Base-by-base conservation (phyloP, 2,797 vertebrate species). In the Lophotriccus pileatus region DNA sequence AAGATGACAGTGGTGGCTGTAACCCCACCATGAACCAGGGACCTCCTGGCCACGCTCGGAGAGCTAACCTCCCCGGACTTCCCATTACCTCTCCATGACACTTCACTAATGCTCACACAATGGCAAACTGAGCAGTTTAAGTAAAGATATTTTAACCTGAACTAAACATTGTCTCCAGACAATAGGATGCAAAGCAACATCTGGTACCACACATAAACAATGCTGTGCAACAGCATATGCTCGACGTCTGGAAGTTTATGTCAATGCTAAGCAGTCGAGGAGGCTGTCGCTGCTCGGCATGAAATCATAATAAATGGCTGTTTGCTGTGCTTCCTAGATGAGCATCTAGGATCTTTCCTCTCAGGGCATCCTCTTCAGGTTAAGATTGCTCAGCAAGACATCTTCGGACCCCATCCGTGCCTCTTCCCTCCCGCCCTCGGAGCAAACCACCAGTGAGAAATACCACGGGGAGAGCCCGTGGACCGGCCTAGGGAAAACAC, bases 21-120 rank as follows among this genome's bases (percentile, higher is more conserved):
- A 98, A 98, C 99, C 99, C 98, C 97, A 92, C 96, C 82, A 95
- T 99, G 99, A 99, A 99, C 99, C 98, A 94, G 68, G 95, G 97
- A 98, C 98, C 97, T 98, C 89, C 93, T 93, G 95, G 96, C 96
- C 98, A 98, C 96, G 85, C 93, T 97, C 92, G 64, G 95, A 96
- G 95, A 78, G 70, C 97, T 93, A 93, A 98, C 98, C 98, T 98
- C 97, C 94, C 95, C 98, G 98, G 98, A 98, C 98, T 98, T 98
- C 98, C 98, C 98, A 98, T 97, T 98, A 98, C 98, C 98, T 98
- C 98, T 98, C 97, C 97, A 94, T 97, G 97, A 98, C 98, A 98
- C 98, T 97, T 96, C 85, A 97, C 96, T 97, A 97, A 96, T 96
- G 97, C 95, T 82, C 92, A 94, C 94, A 97, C 97, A 97, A 97